A percentile compares a stretch with the other conserved stretches of the same genome.
Conservation (phyloP, 2,797 vertebrate species). For the Sebastes matsubarae region DNA sequence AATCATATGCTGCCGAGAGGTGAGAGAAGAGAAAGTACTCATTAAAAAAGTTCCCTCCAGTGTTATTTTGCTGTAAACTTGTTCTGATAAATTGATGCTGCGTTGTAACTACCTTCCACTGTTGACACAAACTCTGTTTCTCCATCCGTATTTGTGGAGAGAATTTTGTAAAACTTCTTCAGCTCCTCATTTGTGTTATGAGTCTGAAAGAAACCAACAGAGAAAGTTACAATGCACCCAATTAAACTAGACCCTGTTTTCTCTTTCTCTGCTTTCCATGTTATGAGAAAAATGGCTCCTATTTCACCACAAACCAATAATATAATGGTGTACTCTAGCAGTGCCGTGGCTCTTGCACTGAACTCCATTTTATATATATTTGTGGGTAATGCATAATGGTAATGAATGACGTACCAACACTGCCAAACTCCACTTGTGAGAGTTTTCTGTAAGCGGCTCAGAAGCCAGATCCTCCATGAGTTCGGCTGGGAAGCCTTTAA, state of each 20-base stretch:
- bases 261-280: background rate
- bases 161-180: constrained; percentile 87
- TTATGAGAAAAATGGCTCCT: background rate
- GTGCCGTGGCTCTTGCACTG: background rate
- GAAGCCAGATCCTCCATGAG: constrained; percentile 80
- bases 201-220: constrained; percentile 77
- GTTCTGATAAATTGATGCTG: rapidly evolving
- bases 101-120: constrained; percentile 86
- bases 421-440: constrained; percentile 89
- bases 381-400: background rate
- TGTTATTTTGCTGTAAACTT: background rate
- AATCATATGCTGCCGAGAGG: constrained; percentile 81
- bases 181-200: constrained; percentile 84
- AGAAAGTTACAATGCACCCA: background rate
- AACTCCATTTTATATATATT: background rate
- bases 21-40: background rate
- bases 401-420: constrained; percentile 78
- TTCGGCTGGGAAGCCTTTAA: constrained; percentile 84
- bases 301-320: background rate
- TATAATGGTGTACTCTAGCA: background rate
- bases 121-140: constrained; percentile 90
- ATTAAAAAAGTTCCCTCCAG: background rate
- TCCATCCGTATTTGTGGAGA: constrained; percentile 88
- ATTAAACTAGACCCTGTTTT: background rate
- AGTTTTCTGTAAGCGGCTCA: constrained; percentile 88